These are phyloP conservation scores for Centropyge bicolor DNA, from an alignment of 2,797 vertebrate genomes.

Conservation along the genomic window DNA sequence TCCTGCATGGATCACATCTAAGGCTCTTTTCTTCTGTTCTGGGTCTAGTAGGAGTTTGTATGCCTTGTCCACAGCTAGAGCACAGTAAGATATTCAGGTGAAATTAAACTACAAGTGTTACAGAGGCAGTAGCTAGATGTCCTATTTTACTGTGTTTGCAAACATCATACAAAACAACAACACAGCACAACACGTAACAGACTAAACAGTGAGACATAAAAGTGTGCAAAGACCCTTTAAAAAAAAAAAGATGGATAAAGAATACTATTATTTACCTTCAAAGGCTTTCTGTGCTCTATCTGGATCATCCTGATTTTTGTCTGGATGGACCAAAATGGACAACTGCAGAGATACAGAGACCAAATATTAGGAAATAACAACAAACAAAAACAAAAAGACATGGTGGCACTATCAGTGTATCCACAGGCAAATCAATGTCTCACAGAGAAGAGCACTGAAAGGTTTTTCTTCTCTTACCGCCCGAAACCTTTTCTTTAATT, in stretches of 20 bases:
- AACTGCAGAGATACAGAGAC: constrained; percentile 83
- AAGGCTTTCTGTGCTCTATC: constrained; percentile 96
- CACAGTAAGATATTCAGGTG: constrained; percentile 9
- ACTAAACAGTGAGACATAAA: neutral
- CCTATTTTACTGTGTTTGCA: neutral
- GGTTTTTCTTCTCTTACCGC: constrained; percentile 85
- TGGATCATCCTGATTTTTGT: constrained; percentile 97
- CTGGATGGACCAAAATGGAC: constrained; percentile 98
- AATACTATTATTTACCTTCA: constrained; percentile 88
- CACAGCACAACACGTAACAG: no score
- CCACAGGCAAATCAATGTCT: neutral
- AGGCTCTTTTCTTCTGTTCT: constrained; percentile 96
- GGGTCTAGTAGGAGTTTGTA: constrained; percentile 95
- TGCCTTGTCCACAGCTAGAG: constrained; percentile 96
- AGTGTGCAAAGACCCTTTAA: no score
- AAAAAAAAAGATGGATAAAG: no score
- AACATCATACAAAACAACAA: neutral
- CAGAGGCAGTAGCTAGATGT: neutral
- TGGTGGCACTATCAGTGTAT: rapidly evolving
- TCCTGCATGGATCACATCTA: constrained; percentile 97
- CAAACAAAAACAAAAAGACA: neutral
- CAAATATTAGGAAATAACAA: constrained; percentile 22
- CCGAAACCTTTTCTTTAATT: constrained; percentile 97
- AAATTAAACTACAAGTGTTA: neutral
- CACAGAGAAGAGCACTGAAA: neutral